Conservation (phyloP, 35 echinoderm and acorn worm species). For the Diadema setosum region DNA sequence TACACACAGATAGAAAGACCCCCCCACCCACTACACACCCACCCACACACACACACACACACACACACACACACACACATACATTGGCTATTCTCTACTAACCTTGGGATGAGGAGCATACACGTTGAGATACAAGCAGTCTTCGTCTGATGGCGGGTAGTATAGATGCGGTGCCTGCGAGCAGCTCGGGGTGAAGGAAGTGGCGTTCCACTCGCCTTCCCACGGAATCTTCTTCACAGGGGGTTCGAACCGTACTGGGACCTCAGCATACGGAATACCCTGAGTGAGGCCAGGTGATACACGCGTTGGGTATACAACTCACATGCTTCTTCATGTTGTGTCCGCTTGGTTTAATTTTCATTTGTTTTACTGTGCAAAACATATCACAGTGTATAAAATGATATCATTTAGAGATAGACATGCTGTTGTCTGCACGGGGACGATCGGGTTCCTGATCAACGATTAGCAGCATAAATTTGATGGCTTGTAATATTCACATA, state of each 20-base stretch:
- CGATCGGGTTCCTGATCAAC: too few relatives aligned
- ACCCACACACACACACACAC: neutral
- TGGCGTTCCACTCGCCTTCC: constrained; percentile 22
- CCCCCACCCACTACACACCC: neutral
- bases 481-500: too few relatives aligned
- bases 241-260: constrained; percentile 33
- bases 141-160: constrained; percentile 41
- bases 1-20: neutral
- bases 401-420: too few relatives aligned
- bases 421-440: too few relatives aligned
- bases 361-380: too few relatives aligned
- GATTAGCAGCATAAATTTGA: too few relatives aligned
- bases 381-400: too few relatives aligned
- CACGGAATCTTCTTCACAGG: constrained; percentile 32
- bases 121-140: constrained; percentile 87
- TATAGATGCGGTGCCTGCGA: constrained; percentile 4
- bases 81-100: neutral
- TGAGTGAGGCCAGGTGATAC: too few relatives aligned
- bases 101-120: constrained; percentile 63
- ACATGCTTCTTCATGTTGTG: too few relatives aligned
- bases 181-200: constrained; percentile 25
- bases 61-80: neutral
- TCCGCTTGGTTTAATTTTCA: too few relatives aligned
- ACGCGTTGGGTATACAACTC: too few relatives aligned
- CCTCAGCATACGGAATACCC: constrained; percentile 66